Conservation (phyloP, 2,888 invertebrate species). For the Megalurothrips usitatus region DNA sequence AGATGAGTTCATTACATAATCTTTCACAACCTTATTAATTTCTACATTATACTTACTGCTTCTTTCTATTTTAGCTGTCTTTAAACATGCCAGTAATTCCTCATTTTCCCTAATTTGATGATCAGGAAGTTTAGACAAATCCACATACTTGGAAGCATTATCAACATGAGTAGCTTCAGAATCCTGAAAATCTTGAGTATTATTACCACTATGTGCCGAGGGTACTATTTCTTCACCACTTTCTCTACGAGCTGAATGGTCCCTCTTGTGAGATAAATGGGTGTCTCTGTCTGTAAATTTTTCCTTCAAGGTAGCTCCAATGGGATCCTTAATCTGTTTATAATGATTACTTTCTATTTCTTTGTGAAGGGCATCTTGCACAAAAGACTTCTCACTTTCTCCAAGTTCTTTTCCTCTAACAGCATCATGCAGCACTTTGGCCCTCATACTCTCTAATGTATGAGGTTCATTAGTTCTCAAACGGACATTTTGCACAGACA, state of each 20-base stretch:
- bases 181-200: background rate
- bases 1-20: background rate
- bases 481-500: background rate
- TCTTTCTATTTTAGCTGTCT: background rate
- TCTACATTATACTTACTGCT: background rate
- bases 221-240: too few species aligned
- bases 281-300: background rate
- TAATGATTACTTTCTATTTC: background rate
- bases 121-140: background rate
- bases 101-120: background rate
- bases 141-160: background rate
- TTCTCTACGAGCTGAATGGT: too few species aligned
- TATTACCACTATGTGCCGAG: background rate
- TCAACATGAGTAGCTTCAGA: background rate
- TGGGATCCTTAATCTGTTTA: background rate
- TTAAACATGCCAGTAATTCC: background rate
- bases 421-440: background rate
- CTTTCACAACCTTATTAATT: background rate
- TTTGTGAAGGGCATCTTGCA: background rate
- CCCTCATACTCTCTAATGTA: background rate
- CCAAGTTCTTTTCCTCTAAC: background rate
- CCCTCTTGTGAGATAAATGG: too few species aligned
- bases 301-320: background rate
- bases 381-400: background rate
- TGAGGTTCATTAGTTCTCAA: background rate